Conservation (phyloP, 2,113 vertebrate species). For the Rhynchomys soricoides region DNA sequence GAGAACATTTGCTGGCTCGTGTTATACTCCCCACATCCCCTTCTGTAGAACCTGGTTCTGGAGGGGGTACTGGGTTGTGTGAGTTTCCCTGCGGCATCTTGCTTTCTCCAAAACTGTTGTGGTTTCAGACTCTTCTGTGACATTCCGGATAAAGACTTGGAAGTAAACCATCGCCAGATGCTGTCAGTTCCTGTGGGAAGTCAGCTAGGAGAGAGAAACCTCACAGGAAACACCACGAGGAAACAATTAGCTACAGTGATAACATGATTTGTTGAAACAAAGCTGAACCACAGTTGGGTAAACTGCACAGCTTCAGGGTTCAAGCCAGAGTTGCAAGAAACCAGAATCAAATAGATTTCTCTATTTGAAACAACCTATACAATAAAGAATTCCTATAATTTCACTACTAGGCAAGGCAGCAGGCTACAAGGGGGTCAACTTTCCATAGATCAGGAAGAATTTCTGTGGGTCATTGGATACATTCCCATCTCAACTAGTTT, state of each 20-base stretch:
- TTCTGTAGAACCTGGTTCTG: background rate
- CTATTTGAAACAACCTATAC: background rate
- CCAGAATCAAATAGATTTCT: background rate
- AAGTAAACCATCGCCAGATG: constrained; percentile 27
- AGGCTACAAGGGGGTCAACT: background rate
- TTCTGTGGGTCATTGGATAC: background rate
- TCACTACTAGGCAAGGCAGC: background rate
- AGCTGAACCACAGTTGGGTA: background rate
- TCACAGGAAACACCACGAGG: background rate
- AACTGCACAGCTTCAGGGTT: background rate
- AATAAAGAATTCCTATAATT: background rate
- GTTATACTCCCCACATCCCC: background rate
- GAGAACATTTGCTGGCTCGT: background rate
- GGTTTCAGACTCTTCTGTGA: background rate
- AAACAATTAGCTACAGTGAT: constrained; percentile 17
- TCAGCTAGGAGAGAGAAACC: constrained; percentile 6
- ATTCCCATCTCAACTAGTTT: background rate
- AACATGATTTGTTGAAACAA: constrained; percentile 50
- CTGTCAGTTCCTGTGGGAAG: background rate
- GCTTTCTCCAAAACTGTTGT: constrained; percentile 19
- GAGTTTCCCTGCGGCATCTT: background rate
- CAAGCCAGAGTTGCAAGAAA: background rate
- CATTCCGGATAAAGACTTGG: constrained; percentile 22
- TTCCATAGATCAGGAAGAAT: background rate
- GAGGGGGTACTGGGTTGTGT: background rate